These are phyloP conservation scores for Poeciliopsis gracilis DNA, from an alignment of 2,797 vertebrate genomes.

Conservation along the genomic window DNA sequence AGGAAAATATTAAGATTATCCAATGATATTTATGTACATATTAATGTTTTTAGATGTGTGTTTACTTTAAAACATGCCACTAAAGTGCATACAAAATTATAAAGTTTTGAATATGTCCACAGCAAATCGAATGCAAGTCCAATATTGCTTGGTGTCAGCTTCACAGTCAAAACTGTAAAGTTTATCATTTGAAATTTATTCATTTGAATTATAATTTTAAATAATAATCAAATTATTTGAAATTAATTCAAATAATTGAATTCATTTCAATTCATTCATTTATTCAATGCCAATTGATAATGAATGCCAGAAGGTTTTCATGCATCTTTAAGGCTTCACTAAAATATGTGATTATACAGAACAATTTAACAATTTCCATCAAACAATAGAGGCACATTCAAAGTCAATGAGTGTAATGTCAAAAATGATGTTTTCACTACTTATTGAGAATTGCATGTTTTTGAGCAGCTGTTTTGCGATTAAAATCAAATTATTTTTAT, in stretches of 20 bases:
- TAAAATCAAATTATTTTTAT: background rate
- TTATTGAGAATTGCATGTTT: too few relatives aligned
- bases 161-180: background rate
- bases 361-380: background rate
- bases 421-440: too few relatives aligned
- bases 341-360: too few relatives aligned
- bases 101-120: background rate
- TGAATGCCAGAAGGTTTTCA: background rate
- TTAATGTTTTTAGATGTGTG: background rate
- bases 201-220: too few relatives aligned
- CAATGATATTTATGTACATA: background rate
- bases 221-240: too few relatives aligned
- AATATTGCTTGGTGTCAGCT: background rate
- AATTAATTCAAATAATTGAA: too few relatives aligned
- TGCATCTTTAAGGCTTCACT: too few relatives aligned
- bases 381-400: background rate
- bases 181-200: too few relatives aligned
- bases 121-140: background rate
- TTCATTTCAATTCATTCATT: background rate
- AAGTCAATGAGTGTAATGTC: background rate
- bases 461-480: too few relatives aligned
- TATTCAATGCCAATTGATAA: background rate
- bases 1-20: background rate
- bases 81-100: background rate
- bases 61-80: background rate